Evolutionary conservation across 35 echinoderm and acorn worm species (phyloP), one percentile per base, ranked within the genome.

Genomic region (Diadema setosum): DNA sequence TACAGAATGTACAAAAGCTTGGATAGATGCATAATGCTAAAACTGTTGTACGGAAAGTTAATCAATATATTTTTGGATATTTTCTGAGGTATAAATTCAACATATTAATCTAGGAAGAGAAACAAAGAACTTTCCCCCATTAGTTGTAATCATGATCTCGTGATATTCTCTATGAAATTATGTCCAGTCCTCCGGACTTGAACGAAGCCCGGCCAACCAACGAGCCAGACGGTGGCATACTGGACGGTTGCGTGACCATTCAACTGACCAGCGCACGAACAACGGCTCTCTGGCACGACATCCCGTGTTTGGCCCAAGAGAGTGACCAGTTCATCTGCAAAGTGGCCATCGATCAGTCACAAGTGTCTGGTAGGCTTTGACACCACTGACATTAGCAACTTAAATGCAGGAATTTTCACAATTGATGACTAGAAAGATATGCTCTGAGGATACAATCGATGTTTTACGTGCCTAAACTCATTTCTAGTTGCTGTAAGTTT

Each of bases 301-400:
- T 95, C 8, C 85, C 96, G 0, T 99, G 96, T 80, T 89, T 93
- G 4, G 87, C 89, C 2, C 34, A 49, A 14, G 89, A 88, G 15
- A 73, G 87, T 36, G 52, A 75, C 49, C 96, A 92, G 70, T 99
- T 89, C 65, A 92, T 99, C 5, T 99, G 96, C 83, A 90, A 99
- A 36, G 73, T 78, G 9, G 7, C 14, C 15, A 41, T 6, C 34
- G 5, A 25, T n/a, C n/a, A n/a, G 9, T 39, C n/a, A 81, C 86
- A 86, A 85, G 48, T 31, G 30, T 84, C 75, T 57, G 63, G 74
- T 49, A 46, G 37, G 82, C 60, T 32, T 81, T 1, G 4, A 0
- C 5, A 74, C 67, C 11, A 0, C 37, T 5, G 25, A 16, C 2
- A n/a, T 1, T 31, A 31, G 16, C 7, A 17, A 80, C 17, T 2